Conservation (phyloP, 2,113 vertebrate species). For the Trochalopteron elliotii region DNA sequence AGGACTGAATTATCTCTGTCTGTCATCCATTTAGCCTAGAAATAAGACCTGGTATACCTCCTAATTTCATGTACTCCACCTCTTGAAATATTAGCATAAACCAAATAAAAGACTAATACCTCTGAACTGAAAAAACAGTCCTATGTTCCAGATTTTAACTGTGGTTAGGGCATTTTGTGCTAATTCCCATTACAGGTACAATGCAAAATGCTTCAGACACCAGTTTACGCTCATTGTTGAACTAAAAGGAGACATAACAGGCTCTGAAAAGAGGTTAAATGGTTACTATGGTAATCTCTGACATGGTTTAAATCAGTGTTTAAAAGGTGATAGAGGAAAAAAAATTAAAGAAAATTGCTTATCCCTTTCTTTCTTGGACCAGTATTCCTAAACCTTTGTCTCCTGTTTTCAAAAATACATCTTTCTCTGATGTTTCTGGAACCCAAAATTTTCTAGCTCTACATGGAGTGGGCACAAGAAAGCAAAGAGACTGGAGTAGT, state of each 20-base stretch:
- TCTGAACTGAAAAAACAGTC: background rate
- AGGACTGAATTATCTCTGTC: background rate
- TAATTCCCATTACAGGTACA: constrained; percentile 4
- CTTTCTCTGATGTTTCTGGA: background rate
- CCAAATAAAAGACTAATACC: background rate
- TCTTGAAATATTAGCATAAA: constrained; percentile 10
- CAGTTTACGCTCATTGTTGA: constrained; percentile 35
- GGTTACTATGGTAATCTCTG: constrained; percentile 61
- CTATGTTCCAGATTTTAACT: background rate
- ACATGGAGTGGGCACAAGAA: background rate
- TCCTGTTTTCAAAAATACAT: constrained; percentile 14
- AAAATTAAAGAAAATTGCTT: constrained; percentile 25
- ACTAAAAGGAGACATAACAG: constrained; percentile 42
- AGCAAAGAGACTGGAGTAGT: fast-evolving
- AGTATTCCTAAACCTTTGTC: background rate
- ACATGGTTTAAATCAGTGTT: constrained; percentile 37
- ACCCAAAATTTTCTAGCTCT: background rate
- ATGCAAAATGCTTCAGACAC: constrained; percentile 29
- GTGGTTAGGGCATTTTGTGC: background rate
- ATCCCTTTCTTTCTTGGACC: background rate
- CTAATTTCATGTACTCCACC: background rate
- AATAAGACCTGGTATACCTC: background rate
- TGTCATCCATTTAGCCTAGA: background rate
- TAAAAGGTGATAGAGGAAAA: constrained; percentile 8
- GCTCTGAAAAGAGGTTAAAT: constrained; percentile 47